Percentiles rank a stretch among this genome's conserved stretches.
Evolutionary conservation across 2,797 vertebrate species (phyloP).

Genomic region (Hephaestus fuliginosus): DNA sequence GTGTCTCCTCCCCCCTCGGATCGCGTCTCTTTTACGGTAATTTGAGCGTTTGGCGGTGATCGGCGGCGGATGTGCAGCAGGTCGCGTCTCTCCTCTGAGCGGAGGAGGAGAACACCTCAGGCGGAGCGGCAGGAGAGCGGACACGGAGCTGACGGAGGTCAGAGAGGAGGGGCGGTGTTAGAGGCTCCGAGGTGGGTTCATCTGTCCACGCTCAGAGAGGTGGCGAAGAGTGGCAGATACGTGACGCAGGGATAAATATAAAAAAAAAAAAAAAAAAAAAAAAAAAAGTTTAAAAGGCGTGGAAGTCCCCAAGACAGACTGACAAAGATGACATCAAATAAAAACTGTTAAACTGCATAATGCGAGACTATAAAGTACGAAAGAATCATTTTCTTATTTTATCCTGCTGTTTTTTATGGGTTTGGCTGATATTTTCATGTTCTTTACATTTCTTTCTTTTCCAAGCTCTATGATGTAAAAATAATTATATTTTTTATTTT

Average conservation of each 20-base stretch:
- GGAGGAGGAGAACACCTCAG: constrained; percentile 14
- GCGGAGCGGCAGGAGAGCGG: background rate
- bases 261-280: no score
- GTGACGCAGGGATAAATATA: no score
- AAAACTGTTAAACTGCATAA: no score
- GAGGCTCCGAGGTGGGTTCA: no score
- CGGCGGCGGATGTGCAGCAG: background rate
- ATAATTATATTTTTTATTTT: no score
- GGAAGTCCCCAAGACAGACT: background rate
- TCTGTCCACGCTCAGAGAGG: no score
- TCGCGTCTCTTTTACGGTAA: accelerated
- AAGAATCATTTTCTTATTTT: background rate
- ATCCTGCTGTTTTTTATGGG: background rate
- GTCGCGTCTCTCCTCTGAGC: background rate
- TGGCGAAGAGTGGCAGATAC: no score
- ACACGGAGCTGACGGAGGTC: background rate
- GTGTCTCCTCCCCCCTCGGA: background rate
- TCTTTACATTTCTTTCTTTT: no score
- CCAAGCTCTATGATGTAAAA: background rate
- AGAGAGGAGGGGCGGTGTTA: background rate
- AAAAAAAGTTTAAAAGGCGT: background rate
- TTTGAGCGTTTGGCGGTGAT: background rate
- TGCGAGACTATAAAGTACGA: background rate
- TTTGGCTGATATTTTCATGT: background rate
- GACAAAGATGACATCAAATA: background rate